Base-by-base conservation (phyloP, 2,797 vertebrate genomes). In the Steatocranus sp. region DNA sequence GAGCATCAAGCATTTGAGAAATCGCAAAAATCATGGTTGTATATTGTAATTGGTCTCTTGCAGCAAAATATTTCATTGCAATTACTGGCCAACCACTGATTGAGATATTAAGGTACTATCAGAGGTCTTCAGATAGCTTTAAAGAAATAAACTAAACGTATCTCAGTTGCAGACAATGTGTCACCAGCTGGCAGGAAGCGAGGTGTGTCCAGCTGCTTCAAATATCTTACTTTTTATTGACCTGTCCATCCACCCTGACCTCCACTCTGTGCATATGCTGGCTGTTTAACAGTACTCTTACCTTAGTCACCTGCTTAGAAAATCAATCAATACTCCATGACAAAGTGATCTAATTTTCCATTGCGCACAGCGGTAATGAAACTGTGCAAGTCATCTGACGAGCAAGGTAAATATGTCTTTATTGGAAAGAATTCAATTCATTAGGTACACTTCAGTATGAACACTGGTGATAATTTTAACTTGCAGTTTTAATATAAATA, bases 401-500 rank as follows among this genome's bases (percentile, higher is more conserved):
- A 75, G 23, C 12, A 46, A 58, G 4, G 46, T 61, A 70, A 68
- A 51, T 41, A 38, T 79, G 1, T 9, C 9, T 43, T 79, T 54
- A 30, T 49, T 50, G 15, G 5, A 66, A 74, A 32, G 3, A 81
- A 54, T 73, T 50, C 2, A 73, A 11, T 83, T 56, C 5, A 54
- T 79, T 73, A 30, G 12, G 14, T 43, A 41, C 25, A 61, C 23
- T 3, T 46, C 38, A 56, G 6, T 51, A 20, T 73, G 23, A 51
- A 50, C n/a, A 8, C 11, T 23, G 30, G 11, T 53, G 41, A 75
- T 84, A 2, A 41, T 68, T 61, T 61, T n/a, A 25, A 7, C 36
- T 50, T 54, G 63, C 2, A 27, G 23, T 70, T 46, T 70, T 70
- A 5, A 70, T 18, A 46, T 68, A 68, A 66, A 68, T 68, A 68